phyloP scores from a whole-genome alignment of 2,113 vertebrate species.

The Tetrax tetrax region DNA sequence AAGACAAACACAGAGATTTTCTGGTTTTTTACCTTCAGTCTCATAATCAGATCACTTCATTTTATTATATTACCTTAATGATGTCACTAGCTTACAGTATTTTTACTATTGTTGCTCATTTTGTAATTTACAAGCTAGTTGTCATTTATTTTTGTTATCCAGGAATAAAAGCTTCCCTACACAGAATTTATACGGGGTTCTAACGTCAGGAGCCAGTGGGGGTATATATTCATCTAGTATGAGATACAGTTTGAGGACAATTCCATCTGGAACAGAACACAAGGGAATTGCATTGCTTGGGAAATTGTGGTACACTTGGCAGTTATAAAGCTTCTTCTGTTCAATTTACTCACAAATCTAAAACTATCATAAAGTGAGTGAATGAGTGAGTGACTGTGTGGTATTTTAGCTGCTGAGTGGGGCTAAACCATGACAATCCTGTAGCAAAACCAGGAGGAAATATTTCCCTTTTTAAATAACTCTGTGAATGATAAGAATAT shows the following conservation, averaged over 20 bases:
- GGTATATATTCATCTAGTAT: fast-evolving
- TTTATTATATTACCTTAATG: fast-evolving
- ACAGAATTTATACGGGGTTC: neutral
- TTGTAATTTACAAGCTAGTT: neutral
- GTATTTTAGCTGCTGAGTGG: too few relatives aligned
- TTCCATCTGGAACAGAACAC: neutral
- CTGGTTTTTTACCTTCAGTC: neutral
- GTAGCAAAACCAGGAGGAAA: neutral
- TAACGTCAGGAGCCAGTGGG: neutral
- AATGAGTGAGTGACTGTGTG: too few relatives aligned
- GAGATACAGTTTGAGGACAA: fast-evolving
- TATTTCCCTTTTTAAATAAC: neutral
- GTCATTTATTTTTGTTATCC: neutral
- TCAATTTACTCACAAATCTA: neutral
- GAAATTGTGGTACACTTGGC: neutral
- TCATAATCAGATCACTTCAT: neutral
- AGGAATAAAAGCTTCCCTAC: neutral
- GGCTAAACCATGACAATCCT: neutral
- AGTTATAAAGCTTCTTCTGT: neutral
- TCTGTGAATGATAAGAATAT: neutral
- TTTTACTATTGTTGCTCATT: neutral
- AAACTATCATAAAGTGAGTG: neutral
- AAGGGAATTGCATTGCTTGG: neutral
- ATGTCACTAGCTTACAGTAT: neutral
- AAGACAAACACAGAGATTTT: neutral